Evolutionary conservation across 2,113 vertebrate genomes (phyloP).

Genomic region (Leiothrix lutea): DNA sequence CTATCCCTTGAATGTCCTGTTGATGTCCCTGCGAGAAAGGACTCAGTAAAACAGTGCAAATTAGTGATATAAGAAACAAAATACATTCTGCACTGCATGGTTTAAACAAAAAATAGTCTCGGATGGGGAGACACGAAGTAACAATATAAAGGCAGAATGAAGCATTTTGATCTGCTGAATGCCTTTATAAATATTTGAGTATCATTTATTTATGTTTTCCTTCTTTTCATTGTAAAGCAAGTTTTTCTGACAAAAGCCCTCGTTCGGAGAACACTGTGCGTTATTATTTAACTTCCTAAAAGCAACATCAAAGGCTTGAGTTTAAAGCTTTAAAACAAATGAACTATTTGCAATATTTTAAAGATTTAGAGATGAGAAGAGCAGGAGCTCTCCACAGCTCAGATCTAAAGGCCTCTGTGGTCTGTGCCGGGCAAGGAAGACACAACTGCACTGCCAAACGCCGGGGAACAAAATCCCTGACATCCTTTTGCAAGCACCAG

Average conservation of each 20-base stretch:
- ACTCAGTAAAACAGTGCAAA: constrained; percentile 19
- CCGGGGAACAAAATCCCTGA: neutral
- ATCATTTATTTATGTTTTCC: constrained; percentile 75
- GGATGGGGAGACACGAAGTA: constrained; percentile 52
- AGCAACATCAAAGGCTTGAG: constrained; percentile 71
- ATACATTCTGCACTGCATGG: neutral
- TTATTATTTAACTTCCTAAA: constrained; percentile 77
- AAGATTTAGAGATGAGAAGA: constrained; percentile 62
- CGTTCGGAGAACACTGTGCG: constrained; percentile 48
- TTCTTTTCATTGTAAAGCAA: constrained; percentile 74
- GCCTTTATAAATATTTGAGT: constrained; percentile 75
- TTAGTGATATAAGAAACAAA: constrained; percentile 43
- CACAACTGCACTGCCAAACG: neutral
- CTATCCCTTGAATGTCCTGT: neutral
- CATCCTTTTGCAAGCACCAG: neutral
- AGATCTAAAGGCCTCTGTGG: constrained; percentile 57
- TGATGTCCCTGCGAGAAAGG: constrained; percentile 25
- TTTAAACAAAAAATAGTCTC: constrained; percentile 53
- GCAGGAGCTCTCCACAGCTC: constrained; percentile 49
- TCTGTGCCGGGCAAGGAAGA: neutral
- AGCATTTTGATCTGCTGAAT: constrained; percentile 74
- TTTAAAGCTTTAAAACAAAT: constrained; percentile 67
- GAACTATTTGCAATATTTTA: constrained; percentile 67
- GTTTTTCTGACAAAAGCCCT: constrained; percentile 66
- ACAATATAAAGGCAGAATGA: constrained; percentile 66